Evolutionary conservation across 1,140 invertebrate genomes (phyloP), one percentile per base, ranked within the genome.

Genomic region (Capitella teleta): DNA sequence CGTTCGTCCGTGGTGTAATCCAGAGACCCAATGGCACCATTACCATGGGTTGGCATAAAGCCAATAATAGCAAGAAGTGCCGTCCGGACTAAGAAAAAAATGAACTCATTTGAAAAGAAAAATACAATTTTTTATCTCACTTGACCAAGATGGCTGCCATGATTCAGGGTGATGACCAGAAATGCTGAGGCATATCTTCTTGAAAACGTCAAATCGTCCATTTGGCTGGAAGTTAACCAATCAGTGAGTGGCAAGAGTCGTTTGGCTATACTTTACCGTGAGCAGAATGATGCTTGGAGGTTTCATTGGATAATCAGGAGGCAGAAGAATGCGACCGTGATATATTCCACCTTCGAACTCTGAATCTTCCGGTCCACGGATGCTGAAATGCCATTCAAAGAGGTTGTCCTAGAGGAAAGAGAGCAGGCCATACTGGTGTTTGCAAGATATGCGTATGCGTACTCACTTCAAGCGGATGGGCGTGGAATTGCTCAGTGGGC

Each of bases 321-420:
- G 80, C 47, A 97, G 74, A 45, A 93, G 74, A 66, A 97, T 95
- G 57, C 91, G 77, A 5, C 76, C 90, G 74, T 94, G 90, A 67
- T 93, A 94, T 52, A 91, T 76, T 28, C 90, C 90, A 51, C 81
- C 83, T 57, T 87, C 85, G 74, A 92, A 95, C 37, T 92, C 89
- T 0, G 86, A 83, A 3, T 83, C 85, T 28, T 79, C 78, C 24
- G 89, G 87, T 12, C 91, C 91, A 63, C 84, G 76, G 6, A 96
- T 82, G 0, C 92, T 96, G 69, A 96, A 97, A 74, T 97, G 93
- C 93, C 93, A 96, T 68, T 97, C 92, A 74, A 96, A 97, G 24
- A 97, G 71, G 74, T 96, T 96, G 61, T 95, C 90, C 68, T 78
- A 47, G 25, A 60, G 52, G 34, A 46, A 34, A 16, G 32, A 16